Conservation (phyloP, 1,140 invertebrate genomes). For the Atta colombica region DNA sequence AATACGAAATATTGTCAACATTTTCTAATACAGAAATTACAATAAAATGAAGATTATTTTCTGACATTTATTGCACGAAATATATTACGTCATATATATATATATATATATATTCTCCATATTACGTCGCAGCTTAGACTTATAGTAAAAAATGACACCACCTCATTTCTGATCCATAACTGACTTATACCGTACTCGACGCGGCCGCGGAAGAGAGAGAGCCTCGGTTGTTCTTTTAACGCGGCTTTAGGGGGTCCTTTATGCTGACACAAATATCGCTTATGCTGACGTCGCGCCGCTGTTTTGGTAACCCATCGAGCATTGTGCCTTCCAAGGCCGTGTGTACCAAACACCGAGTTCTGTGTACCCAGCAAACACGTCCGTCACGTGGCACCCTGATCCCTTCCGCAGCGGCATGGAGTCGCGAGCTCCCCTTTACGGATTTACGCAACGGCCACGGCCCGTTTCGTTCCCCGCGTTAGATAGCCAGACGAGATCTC, state of each 20-base stretch:
- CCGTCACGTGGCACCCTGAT: slow-evolving; percentile 83
- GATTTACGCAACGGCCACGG: slow-evolving; percentile 79
- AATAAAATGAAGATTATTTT: too few species aligned
- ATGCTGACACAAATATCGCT: slow-evolving; percentile 87
- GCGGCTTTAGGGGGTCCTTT: slow-evolving; percentile 83
- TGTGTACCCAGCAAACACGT: slow-evolving; percentile 86
- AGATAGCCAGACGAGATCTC: slow-evolving; percentile 58
- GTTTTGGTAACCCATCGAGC: slow-evolving; percentile 86
- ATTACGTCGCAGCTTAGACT: not conserved
- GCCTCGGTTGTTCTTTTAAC: slow-evolving; percentile 83
- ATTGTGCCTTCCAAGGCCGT: slow-evolving; percentile 82
- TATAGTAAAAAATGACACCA: slow-evolving; percentile 6
- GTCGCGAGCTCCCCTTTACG: slow-evolving; percentile 73
- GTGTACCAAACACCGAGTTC: slow-evolving; percentile 82
- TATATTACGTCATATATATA: too few species aligned
- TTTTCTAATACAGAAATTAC: too few species aligned
- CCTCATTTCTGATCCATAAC: slow-evolving; percentile 38
- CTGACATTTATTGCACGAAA: too few species aligned
- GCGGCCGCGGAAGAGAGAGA: slow-evolving; percentile 11
- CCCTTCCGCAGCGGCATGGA: slow-evolving; percentile 66
- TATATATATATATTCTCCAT: not conserved
- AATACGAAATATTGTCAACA: too few species aligned
- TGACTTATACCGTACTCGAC: slow-evolving; percentile 25
- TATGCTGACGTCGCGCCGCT: slow-evolving; percentile 84
- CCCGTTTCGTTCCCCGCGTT: slow-evolving; percentile 48